Evolutionary conservation across 2,888 invertebrate genomes (phyloP), one percentile per base, ranked within the genome.

Genomic region (Melangyna quadrimaculata): DNA sequence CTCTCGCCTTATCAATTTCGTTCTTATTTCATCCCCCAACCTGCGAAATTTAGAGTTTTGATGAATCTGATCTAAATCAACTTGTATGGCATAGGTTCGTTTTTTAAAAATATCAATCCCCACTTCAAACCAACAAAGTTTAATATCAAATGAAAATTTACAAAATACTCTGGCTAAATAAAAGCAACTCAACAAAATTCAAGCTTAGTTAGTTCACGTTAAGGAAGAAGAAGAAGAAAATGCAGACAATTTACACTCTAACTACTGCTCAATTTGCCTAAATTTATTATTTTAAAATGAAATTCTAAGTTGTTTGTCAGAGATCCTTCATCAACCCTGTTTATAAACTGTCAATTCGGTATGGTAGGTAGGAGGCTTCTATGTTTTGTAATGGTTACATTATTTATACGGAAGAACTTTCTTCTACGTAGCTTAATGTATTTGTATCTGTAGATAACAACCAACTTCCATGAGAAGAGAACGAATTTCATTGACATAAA

Each of bases 401-500:
- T 61, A 40, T 24, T 61, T 40, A 37, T 61, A 8, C 22, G 1
- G 6, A 40, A 40, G 6, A 40, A 40, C 4, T 40, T n/a, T 32
- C 40, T 24, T 9, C 61, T 29, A 17, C 53, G 1, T 9, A n/a
- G 37, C 63, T 45, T 43, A 45, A 29, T 43, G 63, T 63, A 27
- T 40, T 35, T 57, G n/a, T n/a, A n/a, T n/a, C n/a, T n/a, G n/a
- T n/a, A 19, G 12, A 14, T 48, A 48, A 12, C 19, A 57, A 35
- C 12, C 57, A 7, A 57, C 27, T 35, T 35, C 43, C 17, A 19
- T 19, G 17, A 24, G 10, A 43, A 43, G 43, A 27, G 51, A 22
- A 14, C n/a, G 29, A 27, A 17, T 43, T 27, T 27, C 12, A 65
- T 65, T 63, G 43, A 65, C 65, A 65, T 65, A 65, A 65, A 65